These are phyloP conservation scores for Albula glossodonta DNA, from an alignment of 2,113 vertebrate species.

Conservation along the genomic window DNA sequence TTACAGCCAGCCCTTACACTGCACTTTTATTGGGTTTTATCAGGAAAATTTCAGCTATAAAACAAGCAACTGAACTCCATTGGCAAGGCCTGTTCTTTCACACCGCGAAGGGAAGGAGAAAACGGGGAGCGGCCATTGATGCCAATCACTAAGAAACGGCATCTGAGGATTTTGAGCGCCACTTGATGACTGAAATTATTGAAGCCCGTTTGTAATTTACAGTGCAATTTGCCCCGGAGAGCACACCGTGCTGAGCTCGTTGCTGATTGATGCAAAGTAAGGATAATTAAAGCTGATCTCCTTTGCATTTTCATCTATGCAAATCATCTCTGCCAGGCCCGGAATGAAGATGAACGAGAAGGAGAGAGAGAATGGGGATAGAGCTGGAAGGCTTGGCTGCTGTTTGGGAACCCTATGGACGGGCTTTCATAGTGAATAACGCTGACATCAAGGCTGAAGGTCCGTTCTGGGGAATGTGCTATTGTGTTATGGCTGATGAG, in stretches of 20 bases:
- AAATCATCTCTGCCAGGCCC: slow-evolving; percentile 1
- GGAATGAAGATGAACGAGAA: slow-evolving; percentile 19
- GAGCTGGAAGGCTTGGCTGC: neutral
- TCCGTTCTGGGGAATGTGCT: neutral
- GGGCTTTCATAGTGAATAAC: neutral
- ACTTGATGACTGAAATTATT: neutral
- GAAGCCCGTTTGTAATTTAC: neutral
- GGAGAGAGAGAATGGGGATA: neutral
- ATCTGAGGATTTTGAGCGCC: neutral
- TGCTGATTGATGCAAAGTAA: slow-evolving; percentile 9
- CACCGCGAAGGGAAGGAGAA: neutral
- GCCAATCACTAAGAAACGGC: neutral
- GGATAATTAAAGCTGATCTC: slow-evolving; percentile 14
- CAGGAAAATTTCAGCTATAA: neutral
- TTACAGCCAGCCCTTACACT: no score
- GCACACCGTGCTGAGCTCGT: neutral
- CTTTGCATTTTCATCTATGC: neutral
- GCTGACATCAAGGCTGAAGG: neutral
- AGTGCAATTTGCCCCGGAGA: slow-evolving; percentile 1
- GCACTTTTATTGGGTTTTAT: neutral
- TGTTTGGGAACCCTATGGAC: neutral
- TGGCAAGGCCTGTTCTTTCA: neutral
- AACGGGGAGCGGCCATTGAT: neutral
- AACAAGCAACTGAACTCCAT: no score
- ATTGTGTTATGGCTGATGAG: neutral